Evolutionary conservation across 2,797 vertebrate genomes (phyloP), one percentile per base, ranked within the genome.

Genomic region (Oreortyx pictus): DNA sequence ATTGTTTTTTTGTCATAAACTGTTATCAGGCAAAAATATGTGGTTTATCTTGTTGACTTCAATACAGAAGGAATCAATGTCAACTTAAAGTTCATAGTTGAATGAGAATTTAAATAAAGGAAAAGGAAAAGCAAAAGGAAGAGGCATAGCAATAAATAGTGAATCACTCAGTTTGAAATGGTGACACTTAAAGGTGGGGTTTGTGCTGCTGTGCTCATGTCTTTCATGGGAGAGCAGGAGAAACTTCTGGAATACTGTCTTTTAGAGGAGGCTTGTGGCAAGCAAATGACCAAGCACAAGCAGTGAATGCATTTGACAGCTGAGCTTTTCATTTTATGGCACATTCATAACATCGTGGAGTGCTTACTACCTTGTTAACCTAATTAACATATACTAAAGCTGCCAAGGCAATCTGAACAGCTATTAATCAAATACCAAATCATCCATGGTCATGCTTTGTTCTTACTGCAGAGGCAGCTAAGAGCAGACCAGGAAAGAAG

Each of bases 301-400:
- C 71, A 92, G 90, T 68, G 75, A 95, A 52, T 79, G 64, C 49
- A 79, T 93, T 83, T 89, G 67, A 83, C 73, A 90, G 66, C 56
- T 83, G 62, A 66, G 14, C 60, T 90, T 93, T 74, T 94, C 73
- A 83, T 95, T 96, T 90, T 96, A 90, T 59, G 52, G 22, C 39
- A 66, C 25, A 52, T 88, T 86, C 60, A 49, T 94, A 90, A 83
- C 88, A 94, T 82, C 79, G 92, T 93, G 80, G 62, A 94, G 76
- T 76, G 88, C 56, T 94, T 93, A 90, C 79, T 92, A 86, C 70
- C 61, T 95, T 94, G 90, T 95, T 95, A 96, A 81, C 66, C 47
- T 73, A 92, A 94, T 94, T 92, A 95, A 25, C 57, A 57, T 82
- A 84, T 2, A 37, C 82, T 90, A 64, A 89, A 96, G 70, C 73